phyloP scores from a whole-genome alignment of 2,113 vertebrate species.

The Calidris pugnax region DNA sequence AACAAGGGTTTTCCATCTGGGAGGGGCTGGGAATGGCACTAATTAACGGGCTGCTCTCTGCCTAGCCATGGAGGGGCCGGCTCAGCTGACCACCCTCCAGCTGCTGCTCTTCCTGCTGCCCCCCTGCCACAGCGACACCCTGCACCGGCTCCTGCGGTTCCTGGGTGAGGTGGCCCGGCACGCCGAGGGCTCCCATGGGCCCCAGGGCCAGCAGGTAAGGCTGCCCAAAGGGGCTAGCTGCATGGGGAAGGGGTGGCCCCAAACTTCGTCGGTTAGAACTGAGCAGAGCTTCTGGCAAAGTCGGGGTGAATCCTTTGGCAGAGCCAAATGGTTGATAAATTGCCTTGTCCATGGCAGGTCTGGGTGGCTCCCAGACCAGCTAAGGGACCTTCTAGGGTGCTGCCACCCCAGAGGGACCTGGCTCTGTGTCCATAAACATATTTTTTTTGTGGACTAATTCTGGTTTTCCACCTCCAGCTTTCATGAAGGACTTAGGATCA shows the following conservation, averaged over 20 bases:
- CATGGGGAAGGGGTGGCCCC: fast-evolving
- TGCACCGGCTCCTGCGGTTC: constrained; percentile 85
- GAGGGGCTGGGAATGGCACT: not conserved
- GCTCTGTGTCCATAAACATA: not conserved
- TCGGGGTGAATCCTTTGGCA: not conserved
- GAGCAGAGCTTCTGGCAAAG: not conserved
- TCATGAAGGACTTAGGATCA: fast-evolving
- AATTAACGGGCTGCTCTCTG: not conserved
- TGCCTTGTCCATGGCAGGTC: not conserved
- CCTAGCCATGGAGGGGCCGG: constrained; percentile 77
- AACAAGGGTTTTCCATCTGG: not conserved
- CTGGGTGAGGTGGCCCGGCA: constrained; percentile 82
- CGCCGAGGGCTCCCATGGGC: constrained; percentile 76
- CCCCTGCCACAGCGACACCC: constrained; percentile 89
- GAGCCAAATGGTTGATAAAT: too few species aligned
- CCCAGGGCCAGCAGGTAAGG: constrained; percentile 81
- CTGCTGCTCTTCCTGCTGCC: constrained; percentile 90
- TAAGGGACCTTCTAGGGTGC: not conserved
- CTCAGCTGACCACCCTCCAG: constrained; percentile 83
- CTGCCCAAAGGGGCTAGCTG: fast-evolving
- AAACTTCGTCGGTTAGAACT: fast-evolving
- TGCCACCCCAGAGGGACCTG: not conserved
- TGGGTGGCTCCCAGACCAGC: not conserved
- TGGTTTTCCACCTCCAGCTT: not conserved
- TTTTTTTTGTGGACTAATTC: not conserved